These are phyloP conservation scores for Drosophila acutilabella DNA, from an alignment of 2,888 invertebrate species.

Conservation along the genomic window DNA sequence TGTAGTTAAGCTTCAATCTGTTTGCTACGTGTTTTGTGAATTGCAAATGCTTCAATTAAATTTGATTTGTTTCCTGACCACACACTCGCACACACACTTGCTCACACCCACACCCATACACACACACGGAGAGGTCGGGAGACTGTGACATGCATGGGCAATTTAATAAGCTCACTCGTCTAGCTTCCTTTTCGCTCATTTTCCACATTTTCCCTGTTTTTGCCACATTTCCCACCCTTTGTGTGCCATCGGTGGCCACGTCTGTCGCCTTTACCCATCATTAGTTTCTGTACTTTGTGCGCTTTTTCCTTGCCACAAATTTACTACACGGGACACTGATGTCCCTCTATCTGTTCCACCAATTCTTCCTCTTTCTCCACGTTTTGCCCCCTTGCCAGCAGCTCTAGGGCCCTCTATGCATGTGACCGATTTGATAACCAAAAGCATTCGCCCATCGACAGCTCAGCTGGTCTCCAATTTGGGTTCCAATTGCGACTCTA, in stretches of 20 bases:
- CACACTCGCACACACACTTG: constrained; percentile 23
- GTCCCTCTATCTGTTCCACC: constrained; percentile 1
- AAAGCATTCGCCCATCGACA: constrained; percentile 55
- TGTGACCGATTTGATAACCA: constrained; percentile 51
- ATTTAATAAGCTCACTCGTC: constrained; percentile 69
- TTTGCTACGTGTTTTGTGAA: constrained; percentile 44
- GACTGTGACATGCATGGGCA: constrained; percentile 57
- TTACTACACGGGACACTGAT: constrained; percentile 55
- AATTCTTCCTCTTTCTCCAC: background rate
- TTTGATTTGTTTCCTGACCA: constrained; percentile 68
- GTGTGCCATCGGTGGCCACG: background rate
- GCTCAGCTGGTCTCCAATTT: constrained; percentile 62
- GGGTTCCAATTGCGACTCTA: constrained; percentile 48
- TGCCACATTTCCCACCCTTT: background rate
- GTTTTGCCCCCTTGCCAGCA: background rate
- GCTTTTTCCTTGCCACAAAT: constrained; percentile 72
- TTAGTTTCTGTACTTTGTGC: constrained; percentile 73
- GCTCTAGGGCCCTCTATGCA: constrained; percentile 3
- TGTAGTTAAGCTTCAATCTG: background rate
- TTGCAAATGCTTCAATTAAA: constrained; percentile 69
- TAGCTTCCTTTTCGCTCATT: background rate
- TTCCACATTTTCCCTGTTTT: no score
- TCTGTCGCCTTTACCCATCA: constrained; percentile 65
- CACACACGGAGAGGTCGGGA: background rate
- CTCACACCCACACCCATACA: constrained; percentile 18